Evolutionary conservation across 2,888 invertebrate genomes (phyloP).

Genomic region (Nezara viridula): DNA sequence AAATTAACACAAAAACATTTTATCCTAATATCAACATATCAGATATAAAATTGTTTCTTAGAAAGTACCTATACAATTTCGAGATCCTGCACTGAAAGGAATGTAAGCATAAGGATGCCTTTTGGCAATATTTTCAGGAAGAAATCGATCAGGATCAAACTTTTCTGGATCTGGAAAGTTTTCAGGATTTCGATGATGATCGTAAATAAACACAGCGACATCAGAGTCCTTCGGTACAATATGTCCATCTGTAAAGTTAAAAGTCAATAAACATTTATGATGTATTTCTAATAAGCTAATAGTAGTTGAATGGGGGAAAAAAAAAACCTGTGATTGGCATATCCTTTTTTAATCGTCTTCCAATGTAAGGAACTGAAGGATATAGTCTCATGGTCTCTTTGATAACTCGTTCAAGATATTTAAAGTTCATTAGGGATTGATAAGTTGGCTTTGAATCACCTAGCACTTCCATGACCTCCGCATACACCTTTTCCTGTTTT

Average conservation of each 20-base stretch:
- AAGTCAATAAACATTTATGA: background rate
- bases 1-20: background rate
- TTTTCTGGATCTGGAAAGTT: slow-evolving; percentile 70
- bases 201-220: slow-evolving; percentile 65
- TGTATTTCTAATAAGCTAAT: background rate
- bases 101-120: slow-evolving; percentile 67
- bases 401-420: slow-evolving; percentile 67
- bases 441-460: slow-evolving; percentile 64
- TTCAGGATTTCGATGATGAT: slow-evolving; percentile 68
- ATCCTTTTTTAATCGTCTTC: slow-evolving; percentile 66
- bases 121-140: slow-evolving; percentile 63
- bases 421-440: slow-evolving; percentile 65
- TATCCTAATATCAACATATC: background rate
- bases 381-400: slow-evolving; percentile 67
- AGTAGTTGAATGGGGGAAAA: background rate
- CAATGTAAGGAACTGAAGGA: slow-evolving; percentile 68
- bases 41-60: background rate
- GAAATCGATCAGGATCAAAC: slow-evolving; percentile 68
- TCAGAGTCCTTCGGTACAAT: slow-evolving; percentile 65
- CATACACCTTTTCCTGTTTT: slow-evolving; percentile 65
- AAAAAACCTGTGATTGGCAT: slow-evolving; percentile 45
- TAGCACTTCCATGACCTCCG: slow-evolving; percentile 65
- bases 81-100: slow-evolving; percentile 77
- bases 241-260: slow-evolving; percentile 63
- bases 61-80: slow-evolving; percentile 74